phyloP scores from a whole-genome alignment of 2,888 invertebrate genomes.

The Hypomecis atomaria region DNA sequence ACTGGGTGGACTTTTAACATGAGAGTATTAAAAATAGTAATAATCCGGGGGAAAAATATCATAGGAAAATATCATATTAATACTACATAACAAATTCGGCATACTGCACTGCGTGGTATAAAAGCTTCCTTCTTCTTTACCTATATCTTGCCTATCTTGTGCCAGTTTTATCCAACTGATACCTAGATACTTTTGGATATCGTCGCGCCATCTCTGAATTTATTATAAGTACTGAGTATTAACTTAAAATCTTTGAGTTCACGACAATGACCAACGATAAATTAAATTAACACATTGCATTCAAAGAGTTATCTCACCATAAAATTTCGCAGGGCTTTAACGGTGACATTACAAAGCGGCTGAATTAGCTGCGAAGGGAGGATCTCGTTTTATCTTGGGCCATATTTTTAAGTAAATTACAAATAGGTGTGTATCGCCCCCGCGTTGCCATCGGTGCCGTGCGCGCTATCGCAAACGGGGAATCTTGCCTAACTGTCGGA shows the following conservation, averaged over 20 bases:
- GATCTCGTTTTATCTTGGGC: slow-evolving; percentile 69
- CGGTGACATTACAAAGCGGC: slow-evolving; percentile 59
- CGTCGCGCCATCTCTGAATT: background rate
- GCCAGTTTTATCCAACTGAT: too few relatives aligned
- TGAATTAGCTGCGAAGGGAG: slow-evolving; percentile 69
- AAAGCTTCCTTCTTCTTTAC: too few relatives aligned
- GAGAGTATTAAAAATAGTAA: too few relatives aligned
- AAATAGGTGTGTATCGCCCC: slow-evolving; percentile 74
- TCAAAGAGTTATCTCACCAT: slow-evolving; percentile 43
- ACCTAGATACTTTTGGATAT: too few relatives aligned
- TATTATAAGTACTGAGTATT: too few relatives aligned
- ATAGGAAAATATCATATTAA: too few relatives aligned
- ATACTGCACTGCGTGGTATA: too few relatives aligned
- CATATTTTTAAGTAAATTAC: slow-evolving; percentile 84
- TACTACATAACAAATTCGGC: too few relatives aligned
- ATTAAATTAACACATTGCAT: slow-evolving; percentile 32
- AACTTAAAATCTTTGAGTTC: too few relatives aligned
- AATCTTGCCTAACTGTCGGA: slow-evolving; percentile 67
- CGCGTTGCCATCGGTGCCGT: slow-evolving; percentile 74
- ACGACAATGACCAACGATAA: slow-evolving; percentile 17
- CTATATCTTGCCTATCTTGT: too few relatives aligned
- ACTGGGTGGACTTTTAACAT: too few relatives aligned
- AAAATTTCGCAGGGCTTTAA: slow-evolving; percentile 59
- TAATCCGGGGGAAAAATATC: too few relatives aligned
- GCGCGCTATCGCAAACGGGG: slow-evolving; percentile 77